Evolutionary conservation across 2,797 vertebrate genomes (phyloP).

Genomic region (Sebastes vulpes): DNA sequence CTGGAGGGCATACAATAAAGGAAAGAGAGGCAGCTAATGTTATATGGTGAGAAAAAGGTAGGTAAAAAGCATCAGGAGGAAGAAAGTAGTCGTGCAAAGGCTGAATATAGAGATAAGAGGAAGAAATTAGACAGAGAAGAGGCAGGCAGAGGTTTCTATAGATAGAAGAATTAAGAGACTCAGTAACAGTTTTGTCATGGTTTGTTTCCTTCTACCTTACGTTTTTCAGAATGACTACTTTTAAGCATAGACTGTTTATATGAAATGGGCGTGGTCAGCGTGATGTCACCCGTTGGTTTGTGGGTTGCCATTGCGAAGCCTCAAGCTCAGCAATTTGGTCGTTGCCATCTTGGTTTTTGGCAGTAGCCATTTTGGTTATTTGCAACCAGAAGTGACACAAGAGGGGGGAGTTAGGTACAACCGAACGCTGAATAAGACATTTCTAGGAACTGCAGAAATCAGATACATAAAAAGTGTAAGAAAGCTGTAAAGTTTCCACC

Average conservation of each 20-base stretch:
- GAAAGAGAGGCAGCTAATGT: slow-evolving; percentile 20
- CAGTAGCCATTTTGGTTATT: too few species aligned
- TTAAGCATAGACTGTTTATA: too few species aligned
- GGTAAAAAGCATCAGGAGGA: not conserved
- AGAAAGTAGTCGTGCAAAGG: not conserved
- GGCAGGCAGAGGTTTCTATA: not conserved
- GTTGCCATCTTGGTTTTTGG: too few species aligned
- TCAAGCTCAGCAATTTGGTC: too few species aligned
- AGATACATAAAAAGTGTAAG: not conserved
- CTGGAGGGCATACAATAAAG: slow-evolving; percentile 5
- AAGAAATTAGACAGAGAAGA: not conserved
- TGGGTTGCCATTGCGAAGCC: not conserved
- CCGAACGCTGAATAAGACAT: too few species aligned
- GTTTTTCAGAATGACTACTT: not conserved
- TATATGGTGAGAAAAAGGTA: slow-evolving; percentile 8
- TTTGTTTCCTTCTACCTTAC: not conserved
- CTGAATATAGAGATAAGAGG: not conserved
- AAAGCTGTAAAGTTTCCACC: not conserved
- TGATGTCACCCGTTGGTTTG: not conserved
- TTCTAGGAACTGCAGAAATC: not conserved
- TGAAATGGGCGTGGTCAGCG: too few species aligned
- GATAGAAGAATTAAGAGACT: not conserved
- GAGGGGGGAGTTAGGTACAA: too few species aligned
- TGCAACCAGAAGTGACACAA: too few species aligned
- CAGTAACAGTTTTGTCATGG: not conserved